These are phyloP conservation scores for Chromoteleia sp. DNA, from an alignment of 2,888 invertebrate genomes.

Conservation along the genomic window DNA sequence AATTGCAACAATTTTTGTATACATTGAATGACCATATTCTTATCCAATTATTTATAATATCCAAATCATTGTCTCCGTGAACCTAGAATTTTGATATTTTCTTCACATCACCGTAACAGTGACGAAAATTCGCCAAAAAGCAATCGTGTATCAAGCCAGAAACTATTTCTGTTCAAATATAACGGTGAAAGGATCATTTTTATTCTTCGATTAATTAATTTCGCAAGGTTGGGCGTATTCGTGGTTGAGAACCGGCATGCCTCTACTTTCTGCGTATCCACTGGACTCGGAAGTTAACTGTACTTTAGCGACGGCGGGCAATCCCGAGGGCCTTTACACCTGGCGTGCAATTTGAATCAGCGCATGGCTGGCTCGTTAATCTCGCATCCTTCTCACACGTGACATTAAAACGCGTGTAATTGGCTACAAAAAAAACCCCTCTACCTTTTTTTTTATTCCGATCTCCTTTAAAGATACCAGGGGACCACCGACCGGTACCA, in stretches of 20 bases:
- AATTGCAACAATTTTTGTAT: too few species aligned
- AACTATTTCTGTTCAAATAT: conserved; percentile 53
- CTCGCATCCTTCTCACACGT: conserved; percentile 55
- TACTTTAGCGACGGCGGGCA: conserved; percentile 44
- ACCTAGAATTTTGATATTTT: too few species aligned
- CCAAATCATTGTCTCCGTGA: too few species aligned
- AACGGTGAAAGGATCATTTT: conserved; percentile 51
- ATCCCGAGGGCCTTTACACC: conserved; percentile 56
- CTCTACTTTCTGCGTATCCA: conserved; percentile 31
- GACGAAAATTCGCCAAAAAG: neutral
- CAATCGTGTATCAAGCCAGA: neutral
- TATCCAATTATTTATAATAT: too few species aligned
- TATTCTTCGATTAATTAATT: conserved; percentile 55
- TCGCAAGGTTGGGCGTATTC: conserved; percentile 40
- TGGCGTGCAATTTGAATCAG: conserved; percentile 60
- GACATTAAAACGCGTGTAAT: conserved; percentile 59
- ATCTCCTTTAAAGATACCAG: neutral
- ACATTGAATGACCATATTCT: too few species aligned
- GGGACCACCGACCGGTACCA: too few species aligned
- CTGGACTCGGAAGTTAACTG: conserved; percentile 64
- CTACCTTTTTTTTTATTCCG: neutral
- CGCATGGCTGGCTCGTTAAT: conserved; percentile 49
- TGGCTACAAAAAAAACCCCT: conserved; percentile 34
- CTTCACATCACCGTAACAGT: conserved; percentile 2
- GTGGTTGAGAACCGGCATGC: conserved; percentile 25